Base-by-base conservation (phyloP, 2,888 invertebrate species). In the Microdon myrmicae region DNA sequence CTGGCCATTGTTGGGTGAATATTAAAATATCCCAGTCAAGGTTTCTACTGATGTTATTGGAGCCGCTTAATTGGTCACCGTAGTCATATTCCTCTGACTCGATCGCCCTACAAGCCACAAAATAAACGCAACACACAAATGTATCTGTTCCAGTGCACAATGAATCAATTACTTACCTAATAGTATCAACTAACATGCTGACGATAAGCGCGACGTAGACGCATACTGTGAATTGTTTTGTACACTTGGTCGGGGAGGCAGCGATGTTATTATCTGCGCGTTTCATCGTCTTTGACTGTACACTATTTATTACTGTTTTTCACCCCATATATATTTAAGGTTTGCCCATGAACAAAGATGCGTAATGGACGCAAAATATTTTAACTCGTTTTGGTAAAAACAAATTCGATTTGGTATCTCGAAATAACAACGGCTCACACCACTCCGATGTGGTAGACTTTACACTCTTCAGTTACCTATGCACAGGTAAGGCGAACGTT, bases 1-100 rank as follows among this genome's bases (percentile, higher is more conserved):
- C 82, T 0, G 92, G 91, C 92, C 92, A 93, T 70, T 86, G 84
- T 76, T 92, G 92, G 0, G 90, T 90, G 73, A 90, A 93, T 58
- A 93, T 86, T 4, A 93, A 72, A 29, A 89, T 78, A 74, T 93
- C 92, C 85, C 90, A 92, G 7, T 85, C 81, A 28, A 81, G 67
- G 29, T 75, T 64, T 9, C 66, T 64, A 2, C 28, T 38, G 1
- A 31, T 49, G 10, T 67, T 58, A 3, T 44, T 17, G 12, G 19
- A 16, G 10, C 38, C 19, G 12, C 28, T 28, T 8, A 17, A 16
- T 17, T 2, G 22, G 8, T 45, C 45, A 6, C 43, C 14, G 13
- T 48, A 45, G 4, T 29, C 39, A 5, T 49, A 45, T 12, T 60
- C 47, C n/a, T 48, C 43, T 1, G 54, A 48, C 14, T 45, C 54